phyloP scores from a whole-genome alignment of 1,140 invertebrate genomes.

The Apocrypta bakeri region DNA sequence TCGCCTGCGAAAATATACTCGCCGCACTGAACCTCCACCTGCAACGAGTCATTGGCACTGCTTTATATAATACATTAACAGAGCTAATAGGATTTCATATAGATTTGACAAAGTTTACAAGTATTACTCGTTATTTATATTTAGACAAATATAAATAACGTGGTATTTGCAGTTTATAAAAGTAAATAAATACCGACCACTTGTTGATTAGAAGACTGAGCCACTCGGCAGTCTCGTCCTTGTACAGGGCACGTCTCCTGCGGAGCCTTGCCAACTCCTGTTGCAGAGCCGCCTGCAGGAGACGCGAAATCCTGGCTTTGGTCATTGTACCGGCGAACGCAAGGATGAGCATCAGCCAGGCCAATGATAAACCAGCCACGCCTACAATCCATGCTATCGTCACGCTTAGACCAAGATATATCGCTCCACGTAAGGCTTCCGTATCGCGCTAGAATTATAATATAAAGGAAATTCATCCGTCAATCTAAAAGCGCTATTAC shows the following conservation, averaged over 20 bases:
- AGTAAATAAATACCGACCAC: conserved; percentile 67
- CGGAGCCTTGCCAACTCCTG: conserved; percentile 70
- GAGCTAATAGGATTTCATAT: too few relatives aligned
- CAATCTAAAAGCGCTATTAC: too few relatives aligned
- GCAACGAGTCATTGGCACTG: conserved; percentile 49
- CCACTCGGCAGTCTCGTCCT: conserved; percentile 76
- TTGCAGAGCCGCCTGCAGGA: conserved; percentile 63
- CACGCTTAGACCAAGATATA: conserved; percentile 61
- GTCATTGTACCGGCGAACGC: conserved; percentile 63
- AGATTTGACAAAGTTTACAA: too few relatives aligned
- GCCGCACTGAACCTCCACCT: conserved; percentile 77
- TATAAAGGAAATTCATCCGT: too few relatives aligned
- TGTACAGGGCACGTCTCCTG: conserved; percentile 72
- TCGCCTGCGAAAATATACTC: conserved; percentile 73
- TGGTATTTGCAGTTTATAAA: too few relatives aligned
- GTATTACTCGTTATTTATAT: too few relatives aligned
- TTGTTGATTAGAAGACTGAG: conserved; percentile 75
- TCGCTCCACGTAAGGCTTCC: conserved; percentile 59
- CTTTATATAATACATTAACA: too few relatives aligned
- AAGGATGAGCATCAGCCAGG: conserved; percentile 67
- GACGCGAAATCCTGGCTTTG: conserved; percentile 60
- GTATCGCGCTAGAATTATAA: conserved; percentile 62
- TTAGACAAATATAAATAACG: too few relatives aligned
- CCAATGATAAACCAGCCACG: conserved; percentile 64
- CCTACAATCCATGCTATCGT: conserved; percentile 66